These are phyloP conservation scores for Pogonus chalceus DNA, from an alignment of 1,140 invertebrate genomes.

Conservation along the genomic window DNA sequence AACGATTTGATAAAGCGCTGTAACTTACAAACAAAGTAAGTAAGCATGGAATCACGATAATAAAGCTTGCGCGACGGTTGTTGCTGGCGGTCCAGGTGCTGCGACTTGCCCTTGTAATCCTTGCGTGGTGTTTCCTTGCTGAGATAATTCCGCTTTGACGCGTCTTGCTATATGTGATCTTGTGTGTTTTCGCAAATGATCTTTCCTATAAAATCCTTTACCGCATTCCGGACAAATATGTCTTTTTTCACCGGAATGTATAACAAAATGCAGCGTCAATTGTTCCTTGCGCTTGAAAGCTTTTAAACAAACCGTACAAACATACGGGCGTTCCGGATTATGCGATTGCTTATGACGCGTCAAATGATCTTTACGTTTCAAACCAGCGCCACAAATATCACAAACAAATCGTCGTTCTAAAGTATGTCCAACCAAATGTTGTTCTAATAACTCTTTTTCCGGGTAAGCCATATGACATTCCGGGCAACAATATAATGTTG, in stretches of 20 bases:
- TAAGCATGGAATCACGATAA: conserved; percentile 1
- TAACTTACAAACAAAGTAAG: background rate
- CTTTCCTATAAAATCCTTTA: conserved; percentile 69
- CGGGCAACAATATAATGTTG: conserved; percentile 72
- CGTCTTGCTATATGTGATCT: conserved; percentile 69
- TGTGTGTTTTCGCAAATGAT: conserved; percentile 70
- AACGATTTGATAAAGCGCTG: background rate
- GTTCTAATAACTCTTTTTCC: conserved; percentile 67
- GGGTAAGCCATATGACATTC: conserved; percentile 81
- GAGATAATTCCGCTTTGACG: conserved; percentile 72
- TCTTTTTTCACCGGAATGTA: conserved; percentile 75
- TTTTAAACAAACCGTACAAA: conserved; percentile 73
- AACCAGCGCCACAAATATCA: conserved; percentile 72
- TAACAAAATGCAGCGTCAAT: conserved; percentile 71
- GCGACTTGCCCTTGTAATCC: conserved; percentile 24
- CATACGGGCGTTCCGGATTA: conserved; percentile 69
- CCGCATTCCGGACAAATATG: conserved; percentile 78
- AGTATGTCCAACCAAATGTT: conserved; percentile 71
- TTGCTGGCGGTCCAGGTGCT: conserved; percentile 16
- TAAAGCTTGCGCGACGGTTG: background rate
- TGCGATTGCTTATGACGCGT: conserved; percentile 73
- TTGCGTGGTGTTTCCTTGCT: conserved; percentile 33
- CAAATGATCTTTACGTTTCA: conserved; percentile 73
- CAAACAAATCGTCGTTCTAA: conserved; percentile 71
- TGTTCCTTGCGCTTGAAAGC: conserved; percentile 80